phyloP scores from a whole-genome alignment of 2,797 vertebrate species.

The Tenualosa ilisha region DNA sequence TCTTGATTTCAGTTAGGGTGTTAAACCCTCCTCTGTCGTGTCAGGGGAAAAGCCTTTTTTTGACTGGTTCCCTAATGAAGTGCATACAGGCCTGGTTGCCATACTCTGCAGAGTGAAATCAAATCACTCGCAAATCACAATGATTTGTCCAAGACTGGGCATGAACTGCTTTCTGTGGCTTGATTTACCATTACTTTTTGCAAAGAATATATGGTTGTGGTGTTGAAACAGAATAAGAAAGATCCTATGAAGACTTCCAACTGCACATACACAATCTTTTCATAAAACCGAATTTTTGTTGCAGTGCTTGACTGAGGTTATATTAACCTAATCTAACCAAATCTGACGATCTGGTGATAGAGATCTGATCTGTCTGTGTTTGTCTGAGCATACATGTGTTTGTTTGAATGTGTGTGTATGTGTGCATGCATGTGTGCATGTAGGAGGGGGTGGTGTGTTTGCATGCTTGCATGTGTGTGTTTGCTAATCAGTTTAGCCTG shows the following conservation, averaged over 20 bases:
- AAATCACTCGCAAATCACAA: too few species aligned
- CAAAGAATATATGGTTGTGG: background rate
- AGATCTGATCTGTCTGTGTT: too few species aligned
- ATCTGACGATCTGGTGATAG: too few species aligned
- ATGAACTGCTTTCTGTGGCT: background rate
- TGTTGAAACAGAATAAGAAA: background rate
- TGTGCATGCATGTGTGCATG: background rate
- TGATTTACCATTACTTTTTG: background rate
- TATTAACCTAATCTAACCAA: background rate
- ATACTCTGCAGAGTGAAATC: too few species aligned
- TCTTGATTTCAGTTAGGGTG: too few species aligned
- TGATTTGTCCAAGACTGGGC: too few species aligned
- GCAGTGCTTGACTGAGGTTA: background rate
- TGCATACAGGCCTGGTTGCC: too few species aligned
- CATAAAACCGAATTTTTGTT: background rate
- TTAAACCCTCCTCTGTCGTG: too few species aligned
- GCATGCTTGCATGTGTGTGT: background rate
- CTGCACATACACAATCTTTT: too few species aligned
- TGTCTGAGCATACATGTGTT: background rate
- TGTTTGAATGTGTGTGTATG: background rate
- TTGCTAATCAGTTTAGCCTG: slow-evolving; percentile 10
- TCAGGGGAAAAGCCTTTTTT: too few species aligned
- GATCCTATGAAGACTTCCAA: too few species aligned
- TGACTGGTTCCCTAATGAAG: too few species aligned
- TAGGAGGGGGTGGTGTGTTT: background rate